These are phyloP conservation scores for Ciconia boyciana DNA, from an alignment of 2,113 vertebrate genomes.

Conservation along the genomic window DNA sequence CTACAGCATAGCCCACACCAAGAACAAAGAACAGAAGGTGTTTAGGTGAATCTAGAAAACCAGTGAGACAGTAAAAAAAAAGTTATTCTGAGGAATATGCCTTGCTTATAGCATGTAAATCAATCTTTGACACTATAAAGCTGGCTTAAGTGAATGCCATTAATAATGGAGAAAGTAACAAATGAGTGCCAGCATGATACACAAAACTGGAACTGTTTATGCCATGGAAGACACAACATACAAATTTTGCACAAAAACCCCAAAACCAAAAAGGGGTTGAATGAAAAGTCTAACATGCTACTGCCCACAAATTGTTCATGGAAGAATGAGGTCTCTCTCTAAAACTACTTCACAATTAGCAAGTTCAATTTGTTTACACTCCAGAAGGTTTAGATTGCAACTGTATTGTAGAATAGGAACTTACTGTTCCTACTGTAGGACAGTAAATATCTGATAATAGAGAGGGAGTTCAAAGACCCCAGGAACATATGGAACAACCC, in stretches of 20 bases:
- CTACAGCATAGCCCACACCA: not conserved
- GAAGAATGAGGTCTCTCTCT: not conserved
- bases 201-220: not conserved
- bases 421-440: not conserved
- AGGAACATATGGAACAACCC: not conserved
- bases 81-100: not conserved
- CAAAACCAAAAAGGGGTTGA: rapidly evolving
- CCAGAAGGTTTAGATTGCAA: not conserved
- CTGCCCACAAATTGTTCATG: not conserved
- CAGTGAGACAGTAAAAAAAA: not conserved
- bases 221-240: not conserved
- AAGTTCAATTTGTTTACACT: not conserved
- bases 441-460: not conserved
- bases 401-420: not conserved
- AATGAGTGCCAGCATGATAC: not conserved
- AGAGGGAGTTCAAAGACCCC: not conserved
- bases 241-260: not conserved
- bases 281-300: not conserved
- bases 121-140: not conserved
- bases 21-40: not conserved
- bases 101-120: not conserved
- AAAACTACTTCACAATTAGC: not conserved
- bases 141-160: rapidly evolving
- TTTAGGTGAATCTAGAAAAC: not conserved
- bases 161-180: not conserved